Evolutionary conservation across 2,113 vertebrate genomes (phyloP), one percentile per base, ranked within the genome.

Genomic region (Nothobranchius kuhntae): DNA sequence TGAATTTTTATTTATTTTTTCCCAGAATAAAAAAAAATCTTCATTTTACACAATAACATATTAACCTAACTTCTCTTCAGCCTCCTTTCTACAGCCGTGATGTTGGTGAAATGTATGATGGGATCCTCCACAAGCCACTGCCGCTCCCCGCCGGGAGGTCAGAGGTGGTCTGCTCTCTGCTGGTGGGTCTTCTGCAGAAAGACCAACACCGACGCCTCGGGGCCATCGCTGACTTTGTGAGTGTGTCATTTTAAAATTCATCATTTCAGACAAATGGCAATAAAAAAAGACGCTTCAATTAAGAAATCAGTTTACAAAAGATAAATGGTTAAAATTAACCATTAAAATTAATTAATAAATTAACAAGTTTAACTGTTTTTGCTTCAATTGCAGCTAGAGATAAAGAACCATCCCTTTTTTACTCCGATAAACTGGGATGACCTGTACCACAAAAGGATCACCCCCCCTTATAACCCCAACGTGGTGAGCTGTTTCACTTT

Each of bases 341-440:
- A 21, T 21, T 21, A 21, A 21, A 21, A 21, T 21, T 21, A 21
- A 21, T 21, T 21, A 21, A 21, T 21, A 21, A 21, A 1, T 42
- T 13, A 66, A 58, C 0, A 65, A 45, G 2, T 53, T 2, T 58
- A 21, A 61, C 46, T 11, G 47, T 53, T 67, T 59, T 30, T 63
- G 3, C 42, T 53, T 46, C 13, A 13, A 82, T 85, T 84, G 56
- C 81, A 99, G 98, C 86, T 98, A 48, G 97, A 99, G 89, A 95
- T 99, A 82, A 98, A 98, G 93, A 98, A 92, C 76, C 97, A 99
- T 0, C 69, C 89, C 1, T 99, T 98, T 91, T 99, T 99, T 91
- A 94, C 94, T 71, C 91, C 92, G 26, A 97, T 99, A 84, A 97
- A 96, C 91, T 99, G 98, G 98, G 98, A 99, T 3, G 98, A 99